Evolutionary conservation across 2,888 invertebrate species (phyloP), one percentile per base, ranked within the genome.

Genomic region (Pyrgus malvae): DNA sequence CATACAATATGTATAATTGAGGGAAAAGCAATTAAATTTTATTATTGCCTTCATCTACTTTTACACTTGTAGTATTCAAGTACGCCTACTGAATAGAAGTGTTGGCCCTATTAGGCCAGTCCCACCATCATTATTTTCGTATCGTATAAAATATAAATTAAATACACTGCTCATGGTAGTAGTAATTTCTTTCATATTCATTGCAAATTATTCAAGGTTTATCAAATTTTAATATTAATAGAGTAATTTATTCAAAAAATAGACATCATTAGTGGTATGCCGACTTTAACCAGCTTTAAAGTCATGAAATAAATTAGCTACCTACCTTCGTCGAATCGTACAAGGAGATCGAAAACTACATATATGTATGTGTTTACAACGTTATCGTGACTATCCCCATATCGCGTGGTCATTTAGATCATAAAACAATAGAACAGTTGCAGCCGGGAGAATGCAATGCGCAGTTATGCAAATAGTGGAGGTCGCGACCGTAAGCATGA

Each of bases 341-440:
- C 70, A 69, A 62, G 64, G 67, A 69, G 63, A 69, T 63, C 66
- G 69, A 72, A 71, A 73, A 70, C 70, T 68, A 68, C 64, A 71
- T 67, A 67, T 70, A 71, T 72, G 74, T 79, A 81, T 72, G 74
- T 79, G 82, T 80, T 76, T 77, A 78, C 83, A 83, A 76, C 80
- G 73, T 79, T 81, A 85, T 87, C 88, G 88, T 89, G 88, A 88
- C 85, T 74, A 70, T 74, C 74, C 73, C 78, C 73, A 80, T 79
- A 84, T 84, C 83, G 83, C 79, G 76, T 80, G 88, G 87, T 89
- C 88, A 89, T 87, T 88, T 87, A 82, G 89, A 87, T 86, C 87
- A 87, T 89, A 87, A 88, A 86, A 88, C 88, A 88, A 89, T 89
- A 86, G 86, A 84, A 85, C 87, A 83, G 87, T 84, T 86, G 86